Conservation (phyloP, 2,888 invertebrate species). For the Bruchidius siliquastri region DNA sequence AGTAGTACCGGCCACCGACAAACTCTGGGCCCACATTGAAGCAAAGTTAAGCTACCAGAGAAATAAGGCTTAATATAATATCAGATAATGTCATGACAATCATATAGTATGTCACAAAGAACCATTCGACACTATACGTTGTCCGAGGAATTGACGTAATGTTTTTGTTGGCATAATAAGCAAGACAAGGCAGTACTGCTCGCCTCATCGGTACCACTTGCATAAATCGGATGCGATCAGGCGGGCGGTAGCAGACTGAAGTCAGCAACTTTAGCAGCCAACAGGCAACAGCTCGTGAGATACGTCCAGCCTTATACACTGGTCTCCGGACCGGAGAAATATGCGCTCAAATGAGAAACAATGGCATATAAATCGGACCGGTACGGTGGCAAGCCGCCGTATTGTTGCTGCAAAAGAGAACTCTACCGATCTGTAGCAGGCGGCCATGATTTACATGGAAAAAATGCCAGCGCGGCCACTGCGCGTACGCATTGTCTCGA, state of each 20-base stretch:
- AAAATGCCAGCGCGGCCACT: not conserved
- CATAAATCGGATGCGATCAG: not conserved
- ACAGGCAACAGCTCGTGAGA: slow-evolving; percentile 32
- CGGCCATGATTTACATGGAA: not conserved
- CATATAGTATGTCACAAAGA: too few relatives aligned
- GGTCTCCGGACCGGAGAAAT: slow-evolving; percentile 35
- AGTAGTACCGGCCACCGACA: too few relatives aligned
- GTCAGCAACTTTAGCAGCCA: not conserved
- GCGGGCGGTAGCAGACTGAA: not conserved
- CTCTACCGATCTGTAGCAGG: not conserved
- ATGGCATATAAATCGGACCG: slow-evolving; percentile 47
- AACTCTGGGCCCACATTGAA: too few relatives aligned
- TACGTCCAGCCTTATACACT: slow-evolving; percentile 28
- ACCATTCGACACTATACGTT: not conserved
- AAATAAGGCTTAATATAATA: too few relatives aligned
- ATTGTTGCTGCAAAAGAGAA: not conserved
- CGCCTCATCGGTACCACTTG: not conserved
- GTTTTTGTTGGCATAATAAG: not conserved
- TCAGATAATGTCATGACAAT: too few relatives aligned
- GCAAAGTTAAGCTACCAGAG: too few relatives aligned
- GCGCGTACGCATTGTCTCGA: not conserved
- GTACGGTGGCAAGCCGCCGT: slow-evolving; percentile 6
- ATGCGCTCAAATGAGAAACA: slow-evolving; percentile 48
- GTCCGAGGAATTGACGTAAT: not conserved
- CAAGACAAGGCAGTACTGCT: not conserved